Base-by-base conservation (phyloP, 1,140 invertebrate species). In the Babylonia areolata region DNA sequence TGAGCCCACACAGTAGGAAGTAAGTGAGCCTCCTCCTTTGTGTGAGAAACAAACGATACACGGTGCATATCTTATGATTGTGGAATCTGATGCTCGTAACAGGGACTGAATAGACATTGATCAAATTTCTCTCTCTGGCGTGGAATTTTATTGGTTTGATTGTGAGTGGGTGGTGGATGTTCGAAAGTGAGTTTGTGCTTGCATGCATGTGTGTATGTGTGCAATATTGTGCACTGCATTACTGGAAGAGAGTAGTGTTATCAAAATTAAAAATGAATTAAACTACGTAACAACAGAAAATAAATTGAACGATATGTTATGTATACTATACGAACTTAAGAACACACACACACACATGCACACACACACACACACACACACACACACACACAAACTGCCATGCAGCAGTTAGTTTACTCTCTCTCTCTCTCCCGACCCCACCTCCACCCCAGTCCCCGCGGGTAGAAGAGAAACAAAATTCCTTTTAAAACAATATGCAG, bases 41-140 rank as follows among this genome's bases (percentile, higher is more conserved):
- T 15, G 71, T 15, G 31, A 28, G 71, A 28, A 73, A 28, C 20
- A 69, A 28, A 69, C 31, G 28, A 73, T 35, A 31, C 12, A 28
- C 75, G 75, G 75, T 39, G 75, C 75, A 77, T 77, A 77, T 77
- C 75, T 77, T 17, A 77, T 73, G 71, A 35, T 35, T 73, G n/a
- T 73, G 12, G 71, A 64, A 12, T 23, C 6, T 64, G 58, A 64
- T 64, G 58, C 58, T n/a, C 58, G 58, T 6, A 12, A 64, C 73
- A 75, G 37, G 33, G 33, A 75, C 33, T 75, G 58, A 64, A 64
- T 64, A 64, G 58, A 64, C 58, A 64, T 64, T 64, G 58, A 64
- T 64, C 58, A 64, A 64, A 64, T 64, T 9, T 51, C 46, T 51
- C 9, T 51, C 1, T 51, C 46, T 51, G 46, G 46, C 46, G 17